phyloP scores from a whole-genome alignment of 2,888 invertebrate species.

The Hemicrepidius hirtus region DNA sequence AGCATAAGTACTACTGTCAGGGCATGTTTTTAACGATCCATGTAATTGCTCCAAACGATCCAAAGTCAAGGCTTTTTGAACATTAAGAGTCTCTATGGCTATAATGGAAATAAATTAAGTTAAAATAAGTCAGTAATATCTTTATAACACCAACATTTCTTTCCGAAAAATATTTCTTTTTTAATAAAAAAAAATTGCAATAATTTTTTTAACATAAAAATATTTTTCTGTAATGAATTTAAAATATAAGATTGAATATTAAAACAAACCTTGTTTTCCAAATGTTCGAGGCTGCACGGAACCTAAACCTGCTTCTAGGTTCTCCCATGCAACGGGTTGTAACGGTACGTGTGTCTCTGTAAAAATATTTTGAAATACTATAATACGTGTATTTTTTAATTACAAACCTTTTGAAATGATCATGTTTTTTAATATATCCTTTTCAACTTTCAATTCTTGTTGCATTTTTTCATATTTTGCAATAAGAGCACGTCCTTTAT shows the following conservation, averaged over 20 bases:
- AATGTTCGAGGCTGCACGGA: conserved; percentile 76
- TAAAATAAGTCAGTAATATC: background rate
- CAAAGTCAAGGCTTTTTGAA: conserved; percentile 81
- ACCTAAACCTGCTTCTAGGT: conserved; percentile 74
- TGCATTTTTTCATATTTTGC: conserved; percentile 73
- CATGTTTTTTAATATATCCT: conserved; percentile 74
- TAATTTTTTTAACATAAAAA: background rate
- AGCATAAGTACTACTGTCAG: conserved; percentile 76
- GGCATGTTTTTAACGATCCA: conserved; percentile 80
- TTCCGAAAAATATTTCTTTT: background rate
- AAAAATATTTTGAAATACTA: background rate
- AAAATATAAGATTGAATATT: background rate
- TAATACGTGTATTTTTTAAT: background rate
- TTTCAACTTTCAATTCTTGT: conserved; percentile 71
- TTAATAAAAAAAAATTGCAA: too few species aligned
- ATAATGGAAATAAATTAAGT: conserved; percentile 40
- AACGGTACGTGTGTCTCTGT: background rate
- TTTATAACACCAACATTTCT: background rate
- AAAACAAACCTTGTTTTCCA: conserved; percentile 71
- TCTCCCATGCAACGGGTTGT: conserved; percentile 71
- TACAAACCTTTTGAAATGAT: conserved; percentile 67
- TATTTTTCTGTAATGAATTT: too few species aligned
- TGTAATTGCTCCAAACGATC: conserved; percentile 84
- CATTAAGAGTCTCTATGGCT: conserved; percentile 82
- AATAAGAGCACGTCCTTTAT: conserved; percentile 77